Evolutionary conservation across 2,888 invertebrate genomes (phyloP), one percentile per base, ranked within the genome.

Genomic region (Notodonta dromedarius): DNA sequence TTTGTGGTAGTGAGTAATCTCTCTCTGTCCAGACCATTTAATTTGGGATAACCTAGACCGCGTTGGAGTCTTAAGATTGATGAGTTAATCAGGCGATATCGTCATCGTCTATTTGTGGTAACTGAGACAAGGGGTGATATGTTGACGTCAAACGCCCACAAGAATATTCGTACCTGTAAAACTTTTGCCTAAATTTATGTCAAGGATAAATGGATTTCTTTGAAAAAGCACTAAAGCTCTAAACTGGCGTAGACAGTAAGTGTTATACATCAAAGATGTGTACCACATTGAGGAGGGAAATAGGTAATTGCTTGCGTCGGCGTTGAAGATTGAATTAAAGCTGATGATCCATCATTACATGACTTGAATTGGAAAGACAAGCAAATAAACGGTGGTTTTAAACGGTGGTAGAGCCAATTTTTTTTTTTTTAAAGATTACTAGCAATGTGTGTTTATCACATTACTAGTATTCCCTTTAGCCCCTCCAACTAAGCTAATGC

Each of bases 381-480:
- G 70, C 63, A 67, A 73, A 75, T 62, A 55, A 54, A 52, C 58
- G 63, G 63, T 24, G 24, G 24, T 24, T 24, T 24, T 24, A 24
- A 24, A 2, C 24, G 24, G 24, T 24, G 24, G 1, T 24, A 24
- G 24, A 24, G n/a, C n/a, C n/a, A n/a, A n/a, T n/a, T n/a, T n/a
- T n/a, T n/a, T n/a, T n/a, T n/a, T n/a, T n/a, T n/a, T n/a, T n/a
- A n/a, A n/a, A n/a, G n/a, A n/a, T n/a, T n/a, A n/a, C n/a, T n/a
- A n/a, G n/a, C n/a, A n/a, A n/a, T n/a, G n/a, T n/a, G n/a, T n/a
- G n/a, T n/a, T n/a, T n/a, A n/a, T n/a, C n/a, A n/a, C n/a, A n/a
- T n/a, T n/a, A n/a, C n/a, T n/a, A n/a, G n/a, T n/a, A n/a, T n/a
- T n/a, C n/a, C n/a, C n/a, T n/a, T n/a, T n/a, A n/a, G n/a, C n/a